Conservation (phyloP, 1,140 invertebrate genomes). For the Solenopsis invicta region DNA sequence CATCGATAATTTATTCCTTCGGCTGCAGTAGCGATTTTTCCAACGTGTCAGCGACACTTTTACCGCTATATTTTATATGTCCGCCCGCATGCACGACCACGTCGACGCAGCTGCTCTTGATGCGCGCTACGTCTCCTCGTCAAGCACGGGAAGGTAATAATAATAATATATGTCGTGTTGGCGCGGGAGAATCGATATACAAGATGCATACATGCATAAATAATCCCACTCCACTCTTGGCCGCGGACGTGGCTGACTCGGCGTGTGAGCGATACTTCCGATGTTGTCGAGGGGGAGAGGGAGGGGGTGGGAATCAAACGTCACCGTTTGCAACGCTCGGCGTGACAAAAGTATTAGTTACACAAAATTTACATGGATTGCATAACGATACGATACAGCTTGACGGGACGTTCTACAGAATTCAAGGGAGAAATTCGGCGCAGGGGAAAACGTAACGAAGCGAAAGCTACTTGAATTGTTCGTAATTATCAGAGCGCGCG, state of each 20-base stretch:
- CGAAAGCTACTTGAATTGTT: neutral
- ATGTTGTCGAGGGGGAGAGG: neutral
- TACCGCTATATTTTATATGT: conserved; percentile 54
- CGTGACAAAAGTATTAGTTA: conserved; percentile 18
- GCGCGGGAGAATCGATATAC: conserved; percentile 40
- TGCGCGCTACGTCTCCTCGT: conserved; percentile 26
- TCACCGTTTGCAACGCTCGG: neutral
- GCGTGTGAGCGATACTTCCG: conserved; percentile 17
- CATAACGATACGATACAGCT: neutral
- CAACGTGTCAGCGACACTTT: conserved; percentile 68
- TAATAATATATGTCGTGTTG: conserved; percentile 47
- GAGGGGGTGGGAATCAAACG: conserved; percentile 16
- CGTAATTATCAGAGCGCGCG: neutral
- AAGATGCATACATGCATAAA: conserved; percentile 44
- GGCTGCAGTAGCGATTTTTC: conserved; percentile 70
- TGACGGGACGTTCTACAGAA: neutral
- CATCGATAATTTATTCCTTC: conserved; percentile 71
- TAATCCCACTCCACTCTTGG: conserved; percentile 13
- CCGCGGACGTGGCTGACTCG: conserved; percentile 26
- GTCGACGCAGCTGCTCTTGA: conserved; percentile 35
- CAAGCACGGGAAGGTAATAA: conserved; percentile 33
- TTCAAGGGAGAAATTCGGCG: too few relatives aligned
- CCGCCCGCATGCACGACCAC: conserved; percentile 1
- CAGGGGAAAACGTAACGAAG: too few relatives aligned
- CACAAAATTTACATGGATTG: neutral